Conservation (phyloP, 1,140 invertebrate genomes). For the Leptinotarsa defecta region DNA sequence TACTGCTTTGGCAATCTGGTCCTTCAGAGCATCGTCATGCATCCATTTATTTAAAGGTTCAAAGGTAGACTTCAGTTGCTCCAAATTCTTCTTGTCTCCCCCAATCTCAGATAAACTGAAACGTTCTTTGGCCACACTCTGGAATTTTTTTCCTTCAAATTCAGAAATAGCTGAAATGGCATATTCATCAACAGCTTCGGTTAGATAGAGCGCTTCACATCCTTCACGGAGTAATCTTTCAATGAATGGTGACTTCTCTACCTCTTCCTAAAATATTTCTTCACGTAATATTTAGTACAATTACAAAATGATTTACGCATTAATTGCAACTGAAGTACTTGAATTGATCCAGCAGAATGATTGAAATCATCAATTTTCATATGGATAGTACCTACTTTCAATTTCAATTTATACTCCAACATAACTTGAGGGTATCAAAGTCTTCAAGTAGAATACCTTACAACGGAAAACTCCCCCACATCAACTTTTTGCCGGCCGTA, state of each 20-base stretch:
- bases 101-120: conserved; percentile 85
- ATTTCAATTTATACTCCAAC: no score
- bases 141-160: conserved; percentile 99
- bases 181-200: conserved; percentile 98
- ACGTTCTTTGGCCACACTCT: conserved; percentile 99
- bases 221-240: conserved; percentile 72
- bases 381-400: no score
- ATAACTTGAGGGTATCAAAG: no score
- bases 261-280: conserved; percentile 70
- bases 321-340: conserved; percentile 58
- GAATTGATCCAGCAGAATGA: no score
- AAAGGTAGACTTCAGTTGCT: conserved; percentile 79
- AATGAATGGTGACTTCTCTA: conserved; percentile 93
- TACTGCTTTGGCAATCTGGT: conserved; percentile 81
- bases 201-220: conserved; percentile 94
- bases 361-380: no score
- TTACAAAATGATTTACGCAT: no score
- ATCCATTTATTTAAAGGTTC: conserved; percentile 94
- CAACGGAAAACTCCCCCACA: neutral
- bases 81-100: conserved; percentile 80
- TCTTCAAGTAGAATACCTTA: no score
- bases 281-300: no score
- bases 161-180: conserved; percentile 96
- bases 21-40: conserved; percentile 82
- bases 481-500: neutral